These are phyloP conservation scores for Gnathonemus echidnorhynchus DNA, from an alignment of 2,113 vertebrate genomes.

Conservation along the genomic window DNA sequence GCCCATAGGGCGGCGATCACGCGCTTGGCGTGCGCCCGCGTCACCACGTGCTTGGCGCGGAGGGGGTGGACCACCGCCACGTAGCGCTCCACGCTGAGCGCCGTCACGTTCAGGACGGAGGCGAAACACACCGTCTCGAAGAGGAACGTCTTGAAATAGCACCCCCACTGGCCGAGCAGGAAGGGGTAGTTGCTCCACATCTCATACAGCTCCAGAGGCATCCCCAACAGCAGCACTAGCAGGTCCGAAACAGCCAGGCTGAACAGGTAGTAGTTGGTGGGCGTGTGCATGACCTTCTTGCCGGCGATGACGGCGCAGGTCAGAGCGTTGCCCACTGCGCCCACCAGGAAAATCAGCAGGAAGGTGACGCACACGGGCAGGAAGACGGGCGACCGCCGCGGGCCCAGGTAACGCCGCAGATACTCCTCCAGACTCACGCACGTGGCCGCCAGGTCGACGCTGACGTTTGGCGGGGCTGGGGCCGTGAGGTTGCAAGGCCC, in stretches of 20 bases:
- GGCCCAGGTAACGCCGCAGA: constrained; percentile 71
- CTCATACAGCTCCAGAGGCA: constrained; percentile 90
- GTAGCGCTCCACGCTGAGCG: constrained; percentile 85
- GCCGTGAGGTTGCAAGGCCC: constrained; percentile 55
- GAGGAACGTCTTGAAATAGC: constrained; percentile 82
- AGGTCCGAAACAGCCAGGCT: constrained; percentile 86
- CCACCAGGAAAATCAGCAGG: constrained; percentile 78
- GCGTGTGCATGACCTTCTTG: constrained; percentile 81
- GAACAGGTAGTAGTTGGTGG: constrained; percentile 92
- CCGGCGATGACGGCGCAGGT: constrained; percentile 79
- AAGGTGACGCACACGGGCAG: constrained; percentile 75
- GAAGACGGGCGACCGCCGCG: constrained; percentile 67
- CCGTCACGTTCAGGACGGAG: constrained; percentile 85
- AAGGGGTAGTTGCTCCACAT: constrained; percentile 90
- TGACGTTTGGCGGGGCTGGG: constrained; percentile 27
- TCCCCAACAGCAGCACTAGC: constrained; percentile 80
- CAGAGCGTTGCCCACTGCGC: constrained; percentile 72
- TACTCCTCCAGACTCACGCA: constrained; percentile 70
- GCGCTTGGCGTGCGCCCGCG: constrained; percentile 70
- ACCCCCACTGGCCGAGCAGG: constrained; percentile 70
- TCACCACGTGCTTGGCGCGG: constrained; percentile 80
- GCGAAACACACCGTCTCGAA: constrained; percentile 88
- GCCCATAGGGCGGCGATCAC: constrained; percentile 76
- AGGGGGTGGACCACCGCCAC: constrained; percentile 86
- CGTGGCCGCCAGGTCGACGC: constrained; percentile 44